These are phyloP conservation scores for Pseudanteris insignis DNA, from an alignment of 2,888 invertebrate genomes.

Conservation along the genomic window DNA sequence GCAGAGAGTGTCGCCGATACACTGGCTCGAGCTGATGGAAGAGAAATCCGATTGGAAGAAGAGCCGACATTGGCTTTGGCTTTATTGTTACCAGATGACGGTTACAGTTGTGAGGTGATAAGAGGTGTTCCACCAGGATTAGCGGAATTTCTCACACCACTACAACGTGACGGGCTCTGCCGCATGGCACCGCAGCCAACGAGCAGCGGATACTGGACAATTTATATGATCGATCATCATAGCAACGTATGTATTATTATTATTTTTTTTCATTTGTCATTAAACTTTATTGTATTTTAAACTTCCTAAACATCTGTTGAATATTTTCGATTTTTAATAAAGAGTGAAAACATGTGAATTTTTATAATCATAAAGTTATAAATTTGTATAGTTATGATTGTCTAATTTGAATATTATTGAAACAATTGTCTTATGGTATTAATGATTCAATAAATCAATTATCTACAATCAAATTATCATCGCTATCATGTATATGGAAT, in stretches of 20 bases:
- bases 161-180: constrained; percentile 87
- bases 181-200: constrained; percentile 90
- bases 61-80: constrained; percentile 90
- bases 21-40: constrained; percentile 87
- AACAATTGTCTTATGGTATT: too few relatives aligned
- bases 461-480: neutral
- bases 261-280: too few relatives aligned
- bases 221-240: constrained; percentile 81
- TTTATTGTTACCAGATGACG: constrained; percentile 95
- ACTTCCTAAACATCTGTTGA: too few relatives aligned
- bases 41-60: constrained; percentile 89
- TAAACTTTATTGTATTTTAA: too few relatives aligned
- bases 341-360: too few relatives aligned
- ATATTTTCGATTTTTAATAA: too few relatives aligned
- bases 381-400: too few relatives aligned
- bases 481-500: constrained; percentile 10
- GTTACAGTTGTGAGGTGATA: constrained; percentile 96
- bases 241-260: constrained; percentile 67
- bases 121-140: constrained; percentile 93
- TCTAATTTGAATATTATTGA: too few relatives aligned
- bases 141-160: constrained; percentile 84
- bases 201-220: constrained; percentile 94
- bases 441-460: too few relatives aligned
- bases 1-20: constrained; percentile 92
- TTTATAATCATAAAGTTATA: too few relatives aligned